Conservation (phyloP, 2,888 invertebrate genomes). For the Zygothrica quintamaculata region DNA sequence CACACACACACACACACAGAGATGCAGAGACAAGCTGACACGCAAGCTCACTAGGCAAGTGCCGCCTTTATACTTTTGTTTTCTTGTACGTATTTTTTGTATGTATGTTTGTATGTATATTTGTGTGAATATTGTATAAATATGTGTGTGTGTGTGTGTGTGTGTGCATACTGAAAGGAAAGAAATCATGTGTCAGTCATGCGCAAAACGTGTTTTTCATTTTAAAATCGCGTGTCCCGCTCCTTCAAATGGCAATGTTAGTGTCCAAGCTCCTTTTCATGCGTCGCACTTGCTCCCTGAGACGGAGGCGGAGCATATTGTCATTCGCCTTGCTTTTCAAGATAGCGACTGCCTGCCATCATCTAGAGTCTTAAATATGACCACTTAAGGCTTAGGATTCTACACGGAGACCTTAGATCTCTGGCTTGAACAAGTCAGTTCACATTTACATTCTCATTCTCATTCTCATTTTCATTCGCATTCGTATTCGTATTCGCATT, state of each 20-base stretch:
- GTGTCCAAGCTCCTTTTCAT: conserved; percentile 67
- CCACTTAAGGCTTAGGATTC: conserved; percentile 28
- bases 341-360: conserved; percentile 52
- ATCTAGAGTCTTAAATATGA: conserved; percentile 28
- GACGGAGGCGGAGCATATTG: conserved; percentile 82
- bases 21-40: neutral
- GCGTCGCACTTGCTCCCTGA: conserved; percentile 65
- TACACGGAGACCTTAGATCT: conserved; percentile 17
- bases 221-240: conserved; percentile 76
- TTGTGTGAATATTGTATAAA: too few relatives aligned
- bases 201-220: conserved; percentile 80
- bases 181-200: conserved; percentile 76
- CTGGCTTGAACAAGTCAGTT: too few relatives aligned
- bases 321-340: conserved; percentile 54
- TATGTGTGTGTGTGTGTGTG: conserved; percentile 17
- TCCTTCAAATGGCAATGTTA: conserved; percentile 50
- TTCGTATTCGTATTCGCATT: too few relatives aligned
- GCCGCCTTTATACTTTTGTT: conserved; percentile 50
- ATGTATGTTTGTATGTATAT: too few relatives aligned
- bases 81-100: conserved; percentile 34
- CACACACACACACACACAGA: conserved; percentile 17
- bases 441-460: too few relatives aligned
- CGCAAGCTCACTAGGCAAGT: conserved; percentile 21
- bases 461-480: too few relatives aligned
- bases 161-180: conserved; percentile 50